phyloP scores from a whole-genome alignment of 92 coral and sea anemone species.

The Plumapathes pennacea region DNA sequence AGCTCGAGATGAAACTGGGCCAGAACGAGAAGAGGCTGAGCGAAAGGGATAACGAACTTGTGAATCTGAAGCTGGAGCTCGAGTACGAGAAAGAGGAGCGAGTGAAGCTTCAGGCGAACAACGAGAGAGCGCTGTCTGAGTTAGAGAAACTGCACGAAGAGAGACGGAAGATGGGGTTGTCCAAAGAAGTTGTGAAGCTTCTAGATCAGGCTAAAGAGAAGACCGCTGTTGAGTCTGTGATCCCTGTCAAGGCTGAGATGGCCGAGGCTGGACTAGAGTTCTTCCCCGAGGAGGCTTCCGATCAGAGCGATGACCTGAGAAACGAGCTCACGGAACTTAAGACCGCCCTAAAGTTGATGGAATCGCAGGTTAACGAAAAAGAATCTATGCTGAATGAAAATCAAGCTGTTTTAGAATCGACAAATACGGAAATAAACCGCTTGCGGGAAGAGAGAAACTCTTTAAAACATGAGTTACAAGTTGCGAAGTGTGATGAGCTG shows the following conservation, averaged over 20 bases:
- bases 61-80: constrained; percentile 65
- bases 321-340: constrained; percentile 47
- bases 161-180: constrained; percentile 58
- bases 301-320: constrained; percentile 14
- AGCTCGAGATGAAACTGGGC: constrained; percentile 84
- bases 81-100: constrained; percentile 75
- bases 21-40: constrained; percentile 77
- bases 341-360: constrained; percentile 36
- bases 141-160: constrained; percentile 45
- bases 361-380: constrained; percentile 27
- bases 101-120: constrained; percentile 69
- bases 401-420: constrained; percentile 36
- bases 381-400: constrained; percentile 35
- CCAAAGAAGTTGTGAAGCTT: constrained; percentile 68
- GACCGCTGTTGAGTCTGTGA: constrained; percentile 18
- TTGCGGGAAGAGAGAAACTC: constrained; percentile 39
- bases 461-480: constrained; percentile 35
- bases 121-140: constrained; percentile 50
- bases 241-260: constrained; percentile 32
- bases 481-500: constrained; percentile 2
- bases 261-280: constrained; percentile 46
- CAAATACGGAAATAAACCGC: constrained; percentile 50
- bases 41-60: constrained; percentile 76
- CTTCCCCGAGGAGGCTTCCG: too few relatives aligned
- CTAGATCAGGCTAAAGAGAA: constrained; percentile 72